Evolutionary conservation across 2,113 vertebrate genomes (phyloP).

Genomic region (Myocastor coypus): DNA sequence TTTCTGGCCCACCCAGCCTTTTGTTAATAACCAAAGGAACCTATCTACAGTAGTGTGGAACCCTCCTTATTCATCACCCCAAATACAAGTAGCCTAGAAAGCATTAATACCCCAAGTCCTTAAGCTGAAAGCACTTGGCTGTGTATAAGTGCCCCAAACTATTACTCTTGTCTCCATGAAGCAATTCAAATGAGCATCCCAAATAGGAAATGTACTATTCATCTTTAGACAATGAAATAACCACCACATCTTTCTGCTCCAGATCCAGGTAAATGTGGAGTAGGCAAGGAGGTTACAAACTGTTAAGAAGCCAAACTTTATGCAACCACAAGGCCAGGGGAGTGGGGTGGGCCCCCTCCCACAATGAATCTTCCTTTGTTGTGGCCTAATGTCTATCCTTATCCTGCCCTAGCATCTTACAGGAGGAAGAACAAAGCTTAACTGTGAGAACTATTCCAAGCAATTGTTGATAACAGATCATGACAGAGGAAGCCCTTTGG

Average conservation of each 20-base stretch:
- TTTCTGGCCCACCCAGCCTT: slow-evolving; percentile 73
- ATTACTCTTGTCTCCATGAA: background rate
- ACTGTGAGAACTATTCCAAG: slow-evolving; percentile 62
- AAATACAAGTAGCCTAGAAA: slow-evolving; percentile 17
- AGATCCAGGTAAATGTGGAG: background rate
- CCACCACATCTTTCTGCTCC: background rate
- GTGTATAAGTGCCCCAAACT: background rate
- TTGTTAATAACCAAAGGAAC: slow-evolving; percentile 62
- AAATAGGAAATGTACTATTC: slow-evolving; percentile 26
- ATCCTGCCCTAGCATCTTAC: slow-evolving; percentile 65
- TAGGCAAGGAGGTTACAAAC: slow-evolving; percentile 4
- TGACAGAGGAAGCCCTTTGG: slow-evolving; percentile 65
- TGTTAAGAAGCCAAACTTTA: slow-evolving; percentile 1
- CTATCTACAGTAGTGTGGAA: slow-evolving; percentile 1
- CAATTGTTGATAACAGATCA: slow-evolving; percentile 68
- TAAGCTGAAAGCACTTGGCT: background rate
- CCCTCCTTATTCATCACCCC: background rate
- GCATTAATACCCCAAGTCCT: background rate
- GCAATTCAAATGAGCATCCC: background rate
- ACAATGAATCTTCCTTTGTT: slow-evolving; percentile 66
- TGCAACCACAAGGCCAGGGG: background rate
- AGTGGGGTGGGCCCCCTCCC: background rate
- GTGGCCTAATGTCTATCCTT: slow-evolving; percentile 67
- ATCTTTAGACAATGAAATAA: slow-evolving; percentile 45
- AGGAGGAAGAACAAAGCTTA: slow-evolving; percentile 9